phyloP scores from a whole-genome alignment of 1,140 invertebrate species.

The Maniola jurtina region DNA sequence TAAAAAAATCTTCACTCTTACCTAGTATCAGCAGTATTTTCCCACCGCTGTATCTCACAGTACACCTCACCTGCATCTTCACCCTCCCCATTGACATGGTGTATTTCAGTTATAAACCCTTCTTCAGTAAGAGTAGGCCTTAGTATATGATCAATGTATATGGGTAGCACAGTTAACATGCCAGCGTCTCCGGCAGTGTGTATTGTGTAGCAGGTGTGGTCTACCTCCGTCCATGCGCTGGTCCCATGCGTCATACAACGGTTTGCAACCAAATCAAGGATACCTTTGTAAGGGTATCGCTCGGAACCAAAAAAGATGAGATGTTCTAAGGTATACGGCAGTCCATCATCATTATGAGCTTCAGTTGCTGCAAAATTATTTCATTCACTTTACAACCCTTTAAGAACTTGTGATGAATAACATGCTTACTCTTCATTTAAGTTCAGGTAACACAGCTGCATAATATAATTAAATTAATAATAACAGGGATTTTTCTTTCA shows the following conservation, averaged over 20 bases:
- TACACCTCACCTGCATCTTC: constrained; percentile 95
- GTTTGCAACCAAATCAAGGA: constrained; percentile 93
- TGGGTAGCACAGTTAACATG: constrained; percentile 92
- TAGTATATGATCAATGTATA: constrained; percentile 94
- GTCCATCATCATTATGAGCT: constrained; percentile 93
- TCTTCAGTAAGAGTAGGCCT: constrained; percentile 89
- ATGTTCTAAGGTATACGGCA: constrained; percentile 96
- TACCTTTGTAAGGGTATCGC: constrained; percentile 93
- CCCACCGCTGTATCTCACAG: constrained; percentile 93
- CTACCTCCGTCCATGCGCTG: constrained; percentile 91
- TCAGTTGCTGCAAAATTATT: constrained; percentile 85
- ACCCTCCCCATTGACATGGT: constrained; percentile 93
- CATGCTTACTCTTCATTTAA: no score
- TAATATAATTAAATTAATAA: no score
- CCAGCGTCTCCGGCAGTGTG: constrained; percentile 92
- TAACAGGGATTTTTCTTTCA: no score
- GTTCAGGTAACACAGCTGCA: no score
- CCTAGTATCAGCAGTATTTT: constrained; percentile 88
- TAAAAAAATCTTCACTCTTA: constrained; percentile 24
- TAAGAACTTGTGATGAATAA: no score
- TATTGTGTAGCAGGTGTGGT: constrained; percentile 94
- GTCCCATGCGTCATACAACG: constrained; percentile 93
- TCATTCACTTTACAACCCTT: no score
- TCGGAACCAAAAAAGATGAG: constrained; percentile 95
- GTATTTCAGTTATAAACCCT: constrained; percentile 93